phyloP scores from a whole-genome alignment of 2,797 vertebrate genomes.

The Trachops cirrhosus region DNA sequence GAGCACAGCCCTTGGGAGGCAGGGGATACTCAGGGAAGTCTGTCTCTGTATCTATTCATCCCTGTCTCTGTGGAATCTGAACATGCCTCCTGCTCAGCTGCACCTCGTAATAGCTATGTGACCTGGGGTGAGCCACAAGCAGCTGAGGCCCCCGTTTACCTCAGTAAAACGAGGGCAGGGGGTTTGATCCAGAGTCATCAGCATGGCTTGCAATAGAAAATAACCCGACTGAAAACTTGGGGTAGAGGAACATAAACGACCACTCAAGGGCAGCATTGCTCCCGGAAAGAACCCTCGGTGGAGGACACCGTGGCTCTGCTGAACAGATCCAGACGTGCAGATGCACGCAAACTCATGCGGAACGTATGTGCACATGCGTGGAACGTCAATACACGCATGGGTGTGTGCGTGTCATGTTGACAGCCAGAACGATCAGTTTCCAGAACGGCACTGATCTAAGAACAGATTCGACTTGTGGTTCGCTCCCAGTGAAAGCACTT shows the following conservation, averaged over 20 bases:
- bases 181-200: not conserved
- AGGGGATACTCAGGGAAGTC: not conserved
- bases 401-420: not conserved
- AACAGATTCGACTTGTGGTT: not conserved
- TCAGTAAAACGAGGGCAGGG: not conserved
- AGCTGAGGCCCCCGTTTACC: not conserved
- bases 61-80: not conserved
- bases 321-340: not conserved
- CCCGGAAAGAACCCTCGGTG: not conserved
- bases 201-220: not conserved
- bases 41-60: rapidly evolving
- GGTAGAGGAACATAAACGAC: not conserved
- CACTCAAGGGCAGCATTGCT: not conserved
- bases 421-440: not conserved
- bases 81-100: not conserved
- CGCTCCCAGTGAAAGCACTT: not conserved
- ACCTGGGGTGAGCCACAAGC: not conserved
- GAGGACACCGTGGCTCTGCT: not conserved
- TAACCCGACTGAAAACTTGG: not conserved
- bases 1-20: not conserved
- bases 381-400: no score
- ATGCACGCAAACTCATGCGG: no score
- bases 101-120: not conserved
- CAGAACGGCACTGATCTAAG: rapidly evolving
- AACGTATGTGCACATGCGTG: rapidly evolving